Conservation (phyloP, 2,797 vertebrate genomes). For the Sebastes nivosus region DNA sequence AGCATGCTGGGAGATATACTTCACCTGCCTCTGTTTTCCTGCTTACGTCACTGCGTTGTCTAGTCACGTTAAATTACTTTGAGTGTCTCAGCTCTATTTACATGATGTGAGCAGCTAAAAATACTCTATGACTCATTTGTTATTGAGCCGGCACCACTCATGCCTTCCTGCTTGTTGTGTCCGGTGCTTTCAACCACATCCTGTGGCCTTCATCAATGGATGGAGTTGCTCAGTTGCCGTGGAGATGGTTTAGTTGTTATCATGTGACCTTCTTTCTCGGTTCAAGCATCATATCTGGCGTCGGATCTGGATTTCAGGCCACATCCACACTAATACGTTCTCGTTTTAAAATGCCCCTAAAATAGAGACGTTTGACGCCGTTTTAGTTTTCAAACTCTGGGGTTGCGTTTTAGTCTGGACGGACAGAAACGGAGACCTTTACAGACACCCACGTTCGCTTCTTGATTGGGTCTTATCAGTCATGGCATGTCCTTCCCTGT, state of each 20-base stretch:
- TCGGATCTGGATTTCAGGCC: not conserved
- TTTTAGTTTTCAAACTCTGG: too few relatives aligned
- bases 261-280: not conserved
- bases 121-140: not conserved
- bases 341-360: too few relatives aligned
- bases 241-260: not conserved
- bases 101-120: not conserved
- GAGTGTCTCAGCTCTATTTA: not conserved
- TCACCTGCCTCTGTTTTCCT: not conserved
- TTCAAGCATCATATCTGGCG: not conserved
- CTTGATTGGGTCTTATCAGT: too few relatives aligned
- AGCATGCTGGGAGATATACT: slow-evolving; percentile 7
- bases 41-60: not conserved
- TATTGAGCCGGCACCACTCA: not conserved
- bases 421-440: too few relatives aligned
- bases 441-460: too few relatives aligned
- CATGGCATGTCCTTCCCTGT: too few relatives aligned
- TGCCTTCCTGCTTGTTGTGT: not conserved
- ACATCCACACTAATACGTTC: too few relatives aligned
- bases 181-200: not conserved
- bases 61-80: not conserved
- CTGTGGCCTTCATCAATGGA: not conserved
- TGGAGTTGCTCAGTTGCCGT: not conserved
- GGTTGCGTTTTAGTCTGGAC: too few relatives aligned
- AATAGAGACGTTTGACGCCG: too few relatives aligned